Evolutionary conservation across 2,797 vertebrate genomes (phyloP).

Genomic region (Miichthys miiuy): DNA sequence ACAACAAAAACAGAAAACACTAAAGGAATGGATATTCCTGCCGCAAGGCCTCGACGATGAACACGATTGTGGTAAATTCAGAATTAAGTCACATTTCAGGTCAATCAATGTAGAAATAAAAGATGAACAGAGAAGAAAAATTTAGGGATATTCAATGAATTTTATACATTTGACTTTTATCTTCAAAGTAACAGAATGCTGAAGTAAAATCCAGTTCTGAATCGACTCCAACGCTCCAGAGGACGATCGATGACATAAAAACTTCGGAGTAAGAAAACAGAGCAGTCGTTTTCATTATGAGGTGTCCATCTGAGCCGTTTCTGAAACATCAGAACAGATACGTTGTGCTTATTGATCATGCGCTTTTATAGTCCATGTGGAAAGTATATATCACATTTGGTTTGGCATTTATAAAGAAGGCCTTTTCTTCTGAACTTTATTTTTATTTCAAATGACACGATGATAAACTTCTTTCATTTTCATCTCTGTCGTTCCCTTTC

Average conservation of each 20-base stretch:
- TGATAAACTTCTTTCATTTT: not conserved
- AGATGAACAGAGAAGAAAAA: constrained; percentile 14
- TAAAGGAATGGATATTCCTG: constrained; percentile 46
- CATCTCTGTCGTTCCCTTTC: not conserved
- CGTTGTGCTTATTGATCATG: not conserved
- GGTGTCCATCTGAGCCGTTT: constrained; percentile 83
- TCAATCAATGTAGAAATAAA: constrained; percentile 10
- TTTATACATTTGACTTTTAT: not conserved
- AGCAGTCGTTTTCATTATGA: constrained; percentile 71
- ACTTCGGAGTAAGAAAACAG: constrained; percentile 41
- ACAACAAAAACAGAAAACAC: constrained; percentile 18
- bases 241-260: constrained; percentile 20
- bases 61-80: constrained; percentile 18
- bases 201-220: constrained; percentile 22
- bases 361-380: not conserved
- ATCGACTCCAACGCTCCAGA: constrained; percentile 20
- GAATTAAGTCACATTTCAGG: constrained; percentile 15
- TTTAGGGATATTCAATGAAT: not conserved
- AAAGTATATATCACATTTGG: not conserved
- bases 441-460: not conserved
- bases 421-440: not conserved
- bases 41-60: constrained; percentile 55
- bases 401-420: not conserved
- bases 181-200: not conserved
- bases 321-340: constrained; percentile 70